These are phyloP conservation scores for Ophion slaviceki DNA, from an alignment of 2,888 invertebrate species.

Conservation along the genomic window DNA sequence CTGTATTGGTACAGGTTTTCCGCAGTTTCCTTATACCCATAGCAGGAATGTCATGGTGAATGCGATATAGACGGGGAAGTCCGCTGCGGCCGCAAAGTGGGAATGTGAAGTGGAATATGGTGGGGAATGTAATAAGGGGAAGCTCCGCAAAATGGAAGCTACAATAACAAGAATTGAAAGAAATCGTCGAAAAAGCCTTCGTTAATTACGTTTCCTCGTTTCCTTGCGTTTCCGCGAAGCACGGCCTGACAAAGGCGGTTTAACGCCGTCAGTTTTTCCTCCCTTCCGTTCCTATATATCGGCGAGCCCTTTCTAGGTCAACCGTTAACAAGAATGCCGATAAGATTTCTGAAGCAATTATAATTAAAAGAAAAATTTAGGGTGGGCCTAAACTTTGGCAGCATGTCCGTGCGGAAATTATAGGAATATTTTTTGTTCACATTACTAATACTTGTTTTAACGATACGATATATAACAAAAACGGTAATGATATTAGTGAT, in stretches of 20 bases:
- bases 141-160: no score
- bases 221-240: no score
- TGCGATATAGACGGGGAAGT: no score
- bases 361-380: not conserved
- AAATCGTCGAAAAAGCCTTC: not conserved
- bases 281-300: not conserved
- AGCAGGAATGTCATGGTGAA: no score
- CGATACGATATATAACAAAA: not conserved
- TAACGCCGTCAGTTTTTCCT: not conserved
- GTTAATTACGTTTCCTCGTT: not conserved
- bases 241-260: not conserved
- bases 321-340: not conserved
- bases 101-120: no score
- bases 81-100: no score
- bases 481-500: not conserved
- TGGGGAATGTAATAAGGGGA: no score
- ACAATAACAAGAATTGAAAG: no score
- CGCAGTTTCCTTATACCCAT: no score
- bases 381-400: not conserved
- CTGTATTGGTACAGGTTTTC: no score
- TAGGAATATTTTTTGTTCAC: not conserved
- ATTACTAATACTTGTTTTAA: not conserved
- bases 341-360: not conserved
- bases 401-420: not conserved
- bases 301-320: not conserved